Percentiles rank a stretch among this genome's conserved stretches.
These are phyloP conservation scores for Silvanus unidentatus DNA, from an alignment of 2,888 invertebrate species.

Conservation along the genomic window DNA sequence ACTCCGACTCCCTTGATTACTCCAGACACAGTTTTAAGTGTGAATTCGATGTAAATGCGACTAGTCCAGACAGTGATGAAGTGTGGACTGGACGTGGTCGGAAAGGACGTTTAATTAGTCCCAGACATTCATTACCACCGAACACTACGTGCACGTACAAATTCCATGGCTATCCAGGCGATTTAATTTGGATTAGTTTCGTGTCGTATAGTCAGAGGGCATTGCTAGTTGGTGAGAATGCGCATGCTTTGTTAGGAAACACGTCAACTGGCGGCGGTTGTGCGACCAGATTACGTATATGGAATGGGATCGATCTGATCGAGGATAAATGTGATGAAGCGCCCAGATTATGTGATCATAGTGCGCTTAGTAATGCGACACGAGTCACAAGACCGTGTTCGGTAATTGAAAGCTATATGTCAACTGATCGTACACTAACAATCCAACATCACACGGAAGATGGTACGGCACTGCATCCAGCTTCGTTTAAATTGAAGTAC, in stretches of 20 bases:
- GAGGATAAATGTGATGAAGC: slow-evolving; percentile 72
- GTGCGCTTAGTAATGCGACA: slow-evolving; percentile 64
- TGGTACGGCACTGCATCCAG: slow-evolving; percentile 76
- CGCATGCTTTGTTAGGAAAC: slow-evolving; percentile 36
- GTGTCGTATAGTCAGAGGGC: slow-evolving; percentile 78
- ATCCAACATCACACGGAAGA: slow-evolving; percentile 56
- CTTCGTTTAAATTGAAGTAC: slow-evolving; percentile 66
- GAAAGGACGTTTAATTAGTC: slow-evolving; percentile 69
- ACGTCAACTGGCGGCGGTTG: slow-evolving; percentile 49
- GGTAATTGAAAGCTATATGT: slow-evolving; percentile 72
- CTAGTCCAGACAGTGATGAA: slow-evolving; percentile 57
- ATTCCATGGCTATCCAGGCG: slow-evolving; percentile 71
- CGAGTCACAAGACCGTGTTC: slow-evolving; percentile 75
- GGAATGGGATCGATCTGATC: slow-evolving; percentile 64
- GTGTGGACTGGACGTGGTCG: slow-evolving; percentile 56
- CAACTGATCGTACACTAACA: slow-evolving; percentile 47
- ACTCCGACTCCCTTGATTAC: slow-evolving; percentile 81
- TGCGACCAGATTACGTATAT: slow-evolving; percentile 65
- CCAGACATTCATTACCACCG: slow-evolving; percentile 77
- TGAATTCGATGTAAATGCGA: slow-evolving; percentile 73
- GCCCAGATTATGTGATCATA: slow-evolving; percentile 78
- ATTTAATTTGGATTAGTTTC: slow-evolving; percentile 83
- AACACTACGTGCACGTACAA: slow-evolving; percentile 83
- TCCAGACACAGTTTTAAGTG: slow-evolving; percentile 57
- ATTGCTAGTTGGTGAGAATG: slow-evolving; percentile 53